Base-by-base conservation (phyloP, 1,140 invertebrate species). In the Drosophila biarmipes region DNA sequence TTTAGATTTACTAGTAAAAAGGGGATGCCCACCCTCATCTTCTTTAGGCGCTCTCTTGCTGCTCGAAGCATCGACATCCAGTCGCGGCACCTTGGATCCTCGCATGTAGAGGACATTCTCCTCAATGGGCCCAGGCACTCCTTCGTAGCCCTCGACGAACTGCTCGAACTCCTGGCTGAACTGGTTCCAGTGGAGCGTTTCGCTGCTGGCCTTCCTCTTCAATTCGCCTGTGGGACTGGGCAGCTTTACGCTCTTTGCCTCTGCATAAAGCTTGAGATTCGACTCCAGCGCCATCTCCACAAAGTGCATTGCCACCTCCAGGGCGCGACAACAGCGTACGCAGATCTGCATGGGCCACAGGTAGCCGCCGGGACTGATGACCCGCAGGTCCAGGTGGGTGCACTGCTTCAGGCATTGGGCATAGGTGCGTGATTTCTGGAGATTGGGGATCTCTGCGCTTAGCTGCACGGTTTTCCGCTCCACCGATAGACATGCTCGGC, bases 271-370 rank as follows among this genome's bases (percentile, higher is more conserved):
- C 21, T 84, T 85, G 6, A 67, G 68, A 73, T 84, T 73, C 21
- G 84, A 89, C 2, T 89, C 85, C 5, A 90, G 14, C 3, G 84
- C 76, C 19, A 89, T 48, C 37, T 89, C 85, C 4, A 90, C 77
- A 45, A 90, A 90, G 29, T 90, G 87, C 82, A 82, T 89, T 5
- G 89, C 54, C 31, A 90, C 89, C 48, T 90, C 79, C 0, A 90
- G 38, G 4, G 87, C 87, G 24, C 87, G 84, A 35, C 87, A 90
- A 17, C 87, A 90, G 0, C 87, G 84, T 6, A 85, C 29, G 40
- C 87, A 90, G 19, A 90, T 89, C 24, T 89, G 87, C 82, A 77
- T 80, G n/a, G 79, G 79, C 80, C 79, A 89, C 8, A 63, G 46
- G 45, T 84, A 89, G 27, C 85, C 85, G 8, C 80, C 73, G 24